phyloP scores from a whole-genome alignment of 2,888 invertebrate genomes.

The Acanthopleura granulata region DNA sequence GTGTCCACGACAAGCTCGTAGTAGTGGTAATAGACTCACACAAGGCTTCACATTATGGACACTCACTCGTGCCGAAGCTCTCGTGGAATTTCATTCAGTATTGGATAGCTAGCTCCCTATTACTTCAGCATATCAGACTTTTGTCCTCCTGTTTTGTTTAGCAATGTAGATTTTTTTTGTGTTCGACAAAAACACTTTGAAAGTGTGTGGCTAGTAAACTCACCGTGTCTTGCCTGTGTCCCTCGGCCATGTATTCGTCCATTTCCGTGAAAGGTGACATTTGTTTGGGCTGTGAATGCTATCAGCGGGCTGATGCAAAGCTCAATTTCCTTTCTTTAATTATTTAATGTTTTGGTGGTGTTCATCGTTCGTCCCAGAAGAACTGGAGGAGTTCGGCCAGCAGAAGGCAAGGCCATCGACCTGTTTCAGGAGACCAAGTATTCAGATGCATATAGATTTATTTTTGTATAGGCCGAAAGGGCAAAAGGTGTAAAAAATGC shows the following conservation, averaged over 20 bases:
- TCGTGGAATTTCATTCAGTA: constrained; percentile 1
- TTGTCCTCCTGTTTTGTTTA: background rate
- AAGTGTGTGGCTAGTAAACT: constrained; percentile 18
- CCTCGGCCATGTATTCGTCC: constrained; percentile 8
- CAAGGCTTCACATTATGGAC: no score
- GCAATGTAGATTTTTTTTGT: constrained; percentile 6
- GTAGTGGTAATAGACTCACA: no score
- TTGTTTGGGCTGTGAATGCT: constrained; percentile 9
- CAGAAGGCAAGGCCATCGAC: no score
- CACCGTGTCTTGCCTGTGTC: constrained; percentile 13
- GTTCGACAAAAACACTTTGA: constrained; percentile 18
- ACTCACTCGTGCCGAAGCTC: background rate
- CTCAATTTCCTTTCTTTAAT: constrained; percentile 6
- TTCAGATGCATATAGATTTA: constrained; percentile 15
- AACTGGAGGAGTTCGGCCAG: background rate
- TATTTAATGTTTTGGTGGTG: constrained; percentile 17
- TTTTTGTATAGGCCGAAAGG: constrained; percentile 17
- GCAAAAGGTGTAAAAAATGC: constrained; percentile 18
- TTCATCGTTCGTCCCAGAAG: constrained; percentile 4
- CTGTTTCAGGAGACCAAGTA: background rate
- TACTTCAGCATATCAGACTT: constrained; percentile 4
- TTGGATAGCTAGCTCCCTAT: constrained; percentile 12
- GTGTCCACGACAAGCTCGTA: no score
- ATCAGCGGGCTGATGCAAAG: constrained; percentile 19
- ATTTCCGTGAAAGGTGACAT: background rate